A percentile compares a stretch with the other conserved stretches of the same genome.
Conservation (phyloP, 64 coral and sea anemone species). For the Porites lutea region DNA sequence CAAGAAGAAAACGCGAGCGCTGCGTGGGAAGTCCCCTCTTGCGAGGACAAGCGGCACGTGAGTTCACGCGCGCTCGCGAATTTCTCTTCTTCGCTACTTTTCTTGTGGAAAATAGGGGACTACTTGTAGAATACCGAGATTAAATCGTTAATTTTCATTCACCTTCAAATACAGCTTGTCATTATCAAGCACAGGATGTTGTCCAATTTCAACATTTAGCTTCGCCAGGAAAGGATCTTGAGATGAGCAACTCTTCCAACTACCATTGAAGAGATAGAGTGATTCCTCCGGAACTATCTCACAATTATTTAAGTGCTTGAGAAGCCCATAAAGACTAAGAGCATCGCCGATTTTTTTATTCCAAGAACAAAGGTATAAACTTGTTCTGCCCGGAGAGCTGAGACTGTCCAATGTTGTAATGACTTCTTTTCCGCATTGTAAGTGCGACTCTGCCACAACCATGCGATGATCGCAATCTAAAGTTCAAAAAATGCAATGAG, state of each 20-base stretch:
- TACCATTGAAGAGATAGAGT: constrained; percentile 16
- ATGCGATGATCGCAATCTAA: constrained; percentile 25
- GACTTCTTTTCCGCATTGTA: neutral
- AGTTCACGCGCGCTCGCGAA: no score
- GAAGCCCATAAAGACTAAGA: neutral
- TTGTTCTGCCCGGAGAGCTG: constrained; percentile 8
- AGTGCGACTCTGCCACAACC: neutral
- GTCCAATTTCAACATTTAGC: neutral
- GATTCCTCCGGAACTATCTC: constrained; percentile 34
- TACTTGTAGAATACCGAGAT: no score
- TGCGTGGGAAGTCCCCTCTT: no score
- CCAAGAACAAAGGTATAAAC: constrained; percentile 31
- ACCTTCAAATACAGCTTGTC: constrained; percentile 25
- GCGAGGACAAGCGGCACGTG: no score
- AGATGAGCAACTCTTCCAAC: neutral
- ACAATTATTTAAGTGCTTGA: neutral
- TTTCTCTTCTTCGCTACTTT: no score
- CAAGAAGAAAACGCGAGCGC: no score
- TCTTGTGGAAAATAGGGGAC: no score
- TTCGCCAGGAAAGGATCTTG: neutral
- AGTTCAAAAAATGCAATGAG: neutral
- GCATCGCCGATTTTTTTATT: neutral
- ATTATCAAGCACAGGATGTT: neutral
- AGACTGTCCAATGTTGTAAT: neutral
- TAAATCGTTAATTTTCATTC: neutral